Percentiles rank a stretch among this genome's conserved stretches.
phyloP scores from a whole-genome alignment of 1,140 invertebrate species.

The Ylistrum balloti region DNA sequence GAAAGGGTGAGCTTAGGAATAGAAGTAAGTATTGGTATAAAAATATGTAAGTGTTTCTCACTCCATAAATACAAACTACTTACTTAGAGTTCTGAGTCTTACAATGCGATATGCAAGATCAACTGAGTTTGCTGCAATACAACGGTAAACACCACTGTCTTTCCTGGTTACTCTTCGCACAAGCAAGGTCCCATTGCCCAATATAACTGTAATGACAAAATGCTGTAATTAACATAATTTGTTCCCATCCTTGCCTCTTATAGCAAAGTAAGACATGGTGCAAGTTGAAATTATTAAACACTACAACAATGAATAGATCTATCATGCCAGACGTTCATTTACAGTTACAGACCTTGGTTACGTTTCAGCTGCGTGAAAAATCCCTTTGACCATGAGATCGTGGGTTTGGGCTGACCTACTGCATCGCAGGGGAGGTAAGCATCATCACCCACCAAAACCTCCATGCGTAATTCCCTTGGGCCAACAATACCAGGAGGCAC shows the following conservation, averaged over 20 bases:
- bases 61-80: conserved; percentile 39
- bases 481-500: conserved; percentile 76
- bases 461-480: conserved; percentile 53
- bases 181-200: conserved; percentile 76
- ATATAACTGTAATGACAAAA: conserved; percentile 67
- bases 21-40: too few species aligned
- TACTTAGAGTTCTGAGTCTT: conserved; percentile 76
- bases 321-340: too few species aligned
- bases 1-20: too few species aligned
- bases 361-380: neutral
- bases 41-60: too few species aligned
- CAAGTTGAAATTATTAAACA: too few species aligned
- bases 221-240: neutral
- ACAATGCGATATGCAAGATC: conserved; percentile 78
- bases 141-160: conserved; percentile 79
- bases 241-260: too few species aligned
- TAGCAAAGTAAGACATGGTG: too few species aligned
- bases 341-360: neutral
- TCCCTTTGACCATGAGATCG: conserved; percentile 80
- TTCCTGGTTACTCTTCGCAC: conserved; percentile 63
- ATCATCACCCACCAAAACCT: conserved; percentile 64
- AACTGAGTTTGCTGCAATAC: conserved; percentile 81
- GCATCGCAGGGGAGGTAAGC: conserved; percentile 81
- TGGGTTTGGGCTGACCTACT: conserved; percentile 81
- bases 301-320: too few species aligned